Base-by-base conservation (phyloP, 2,113 vertebrate species). In the Siphamia tubifer region DNA sequence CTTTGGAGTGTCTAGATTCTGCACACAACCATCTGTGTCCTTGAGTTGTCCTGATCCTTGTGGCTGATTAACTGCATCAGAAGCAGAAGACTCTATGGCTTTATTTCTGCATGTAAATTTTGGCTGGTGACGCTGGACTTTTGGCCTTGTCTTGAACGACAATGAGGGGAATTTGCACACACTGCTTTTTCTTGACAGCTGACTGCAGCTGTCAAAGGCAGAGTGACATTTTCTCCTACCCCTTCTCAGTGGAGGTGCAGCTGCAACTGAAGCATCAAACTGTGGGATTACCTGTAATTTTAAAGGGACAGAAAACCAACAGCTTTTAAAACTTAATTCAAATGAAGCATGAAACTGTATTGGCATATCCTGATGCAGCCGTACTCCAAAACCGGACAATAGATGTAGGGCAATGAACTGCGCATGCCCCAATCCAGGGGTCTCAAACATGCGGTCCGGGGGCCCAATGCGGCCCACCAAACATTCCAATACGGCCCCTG, bases 201-300 rank as follows among this genome's bases (percentile, higher is more conserved):
- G 69, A 23, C 67, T 69, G 36, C 44, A 82, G 53, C 76, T 61
- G 38, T 87, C 79, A 20, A 83, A 56, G 0, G 28, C 83, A 16
- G 32, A 56, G 9, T 35, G 57, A 25, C 27, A 57, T 5, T 25
- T 83, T 51, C 65, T 71, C 34, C 61, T 28, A 10, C 42, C 35
- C 65, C 65, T 60, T 48, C 55, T 87, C 81, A 54, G 36, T 65
- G 27, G 65, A 42, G 60, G 32, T 1, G 21, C 49, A 44, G 77
- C 81, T 57, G 55, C 45, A 20, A 43, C 60, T 43, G 68, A 25
- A 9, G 57, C 20, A 28, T 94, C 93, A 90, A 98, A 98, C 35
- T 98, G 92, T 43, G 96, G 93, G 36, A 69, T 91, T 5, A 98
- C 93, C 97, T 97, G 56, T 19, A 77, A 74, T 5, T 39, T 24